A percentile compares a stretch with the other conserved stretches of the same genome.
Evolutionary conservation across 2,113 vertebrate genomes (phyloP).

Genomic region (Melospiza georgiana): DNA sequence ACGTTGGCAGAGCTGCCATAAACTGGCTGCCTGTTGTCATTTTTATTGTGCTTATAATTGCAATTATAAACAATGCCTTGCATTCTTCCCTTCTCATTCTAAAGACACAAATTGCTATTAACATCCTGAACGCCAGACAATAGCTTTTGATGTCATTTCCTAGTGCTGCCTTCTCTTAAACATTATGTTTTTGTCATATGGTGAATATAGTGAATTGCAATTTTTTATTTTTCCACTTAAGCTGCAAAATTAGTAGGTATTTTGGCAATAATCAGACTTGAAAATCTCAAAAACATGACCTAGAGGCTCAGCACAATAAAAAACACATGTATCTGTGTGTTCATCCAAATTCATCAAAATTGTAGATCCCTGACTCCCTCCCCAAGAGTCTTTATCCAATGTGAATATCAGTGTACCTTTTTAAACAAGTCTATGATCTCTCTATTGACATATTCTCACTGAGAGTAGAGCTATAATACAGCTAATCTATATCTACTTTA

Average conservation of each 20-base stretch:
- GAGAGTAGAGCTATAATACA: neutral
- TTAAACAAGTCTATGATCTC: neutral
- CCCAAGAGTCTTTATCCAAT: neutral
- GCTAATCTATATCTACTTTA: neutral
- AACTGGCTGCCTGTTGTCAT: neutral
- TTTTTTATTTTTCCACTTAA: neutral
- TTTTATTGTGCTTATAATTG: conserved; percentile 36
- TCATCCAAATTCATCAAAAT: neutral
- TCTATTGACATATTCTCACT: neutral
- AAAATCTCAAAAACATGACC: neutral
- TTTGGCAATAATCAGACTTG: neutral
- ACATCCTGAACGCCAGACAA: neutral
- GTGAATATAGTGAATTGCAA: accelerated
- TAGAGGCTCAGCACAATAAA: neutral
- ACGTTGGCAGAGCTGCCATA: neutral
- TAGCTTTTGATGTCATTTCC: neutral
- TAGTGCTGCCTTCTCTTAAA: neutral
- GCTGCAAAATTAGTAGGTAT: neutral
- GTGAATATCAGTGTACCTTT: neutral
- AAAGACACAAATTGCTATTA: conserved; percentile 7
- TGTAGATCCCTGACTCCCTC: neutral
- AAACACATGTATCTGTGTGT: accelerated
- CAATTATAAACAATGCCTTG: conserved; percentile 20
- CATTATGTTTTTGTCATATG: neutral
- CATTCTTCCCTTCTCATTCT: neutral